Percentiles rank a stretch among this genome's conserved stretches.
phyloP scores from a whole-genome alignment of 2,888 invertebrate genomes.

The Agonopterix alstromeriana region DNA sequence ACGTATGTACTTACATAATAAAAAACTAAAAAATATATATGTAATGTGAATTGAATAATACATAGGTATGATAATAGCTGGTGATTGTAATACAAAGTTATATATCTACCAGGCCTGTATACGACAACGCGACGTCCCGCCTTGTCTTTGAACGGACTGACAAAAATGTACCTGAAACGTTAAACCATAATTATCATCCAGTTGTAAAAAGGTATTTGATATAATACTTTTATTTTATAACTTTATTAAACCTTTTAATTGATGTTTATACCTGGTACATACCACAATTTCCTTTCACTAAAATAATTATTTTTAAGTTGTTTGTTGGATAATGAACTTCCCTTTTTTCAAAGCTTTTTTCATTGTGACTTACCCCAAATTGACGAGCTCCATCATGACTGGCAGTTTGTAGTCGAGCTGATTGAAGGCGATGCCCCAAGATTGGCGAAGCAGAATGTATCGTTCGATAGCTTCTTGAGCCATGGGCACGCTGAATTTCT shows the following conservation, averaged over 20 bases:
- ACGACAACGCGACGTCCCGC: constrained; percentile 85
- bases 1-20: no score
- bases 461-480: constrained; percentile 87
- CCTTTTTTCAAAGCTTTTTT: not conserved
- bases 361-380: constrained; percentile 76
- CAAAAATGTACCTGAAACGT: constrained; percentile 82
- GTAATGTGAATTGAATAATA: no score
- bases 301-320: not conserved
- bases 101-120: constrained; percentile 82
- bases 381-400: constrained; percentile 82
- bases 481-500: constrained; percentile 88
- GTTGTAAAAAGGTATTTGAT: no score
- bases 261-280: no score
- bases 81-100: constrained; percentile 20
- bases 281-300: no score
- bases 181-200: no score
- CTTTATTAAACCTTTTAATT: no score
- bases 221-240: no score
- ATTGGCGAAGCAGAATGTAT: constrained; percentile 85
- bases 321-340: not conserved
- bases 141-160: constrained; percentile 85
- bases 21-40: no score
- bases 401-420: constrained; percentile 84
- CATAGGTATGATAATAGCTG: constrained; percentile 19
- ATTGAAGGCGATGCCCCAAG: constrained; percentile 85